Conservation (phyloP, 1,140 invertebrate species). For the Acromyrmex echinatior region DNA sequence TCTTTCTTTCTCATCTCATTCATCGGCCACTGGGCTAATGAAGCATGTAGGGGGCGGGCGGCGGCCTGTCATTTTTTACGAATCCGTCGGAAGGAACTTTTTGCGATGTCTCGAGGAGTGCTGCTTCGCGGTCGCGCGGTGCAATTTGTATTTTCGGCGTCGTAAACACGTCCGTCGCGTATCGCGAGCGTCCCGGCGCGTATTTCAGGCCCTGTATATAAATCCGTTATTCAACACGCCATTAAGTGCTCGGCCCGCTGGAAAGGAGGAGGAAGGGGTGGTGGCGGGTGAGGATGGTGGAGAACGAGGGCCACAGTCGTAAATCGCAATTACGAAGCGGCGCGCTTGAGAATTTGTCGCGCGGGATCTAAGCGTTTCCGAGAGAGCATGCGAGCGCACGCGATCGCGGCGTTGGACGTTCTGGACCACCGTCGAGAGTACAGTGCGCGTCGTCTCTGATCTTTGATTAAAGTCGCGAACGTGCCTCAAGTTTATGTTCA, state of each 20-base stretch:
- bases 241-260: slow-evolving; percentile 83
- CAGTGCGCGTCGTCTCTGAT: slow-evolving; percentile 61
- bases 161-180: slow-evolving; percentile 82
- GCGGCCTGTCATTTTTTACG: slow-evolving; percentile 61
- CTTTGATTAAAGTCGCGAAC: slow-evolving; percentile 43
- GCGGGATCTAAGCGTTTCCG: slow-evolving; percentile 82
- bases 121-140: slow-evolving; percentile 32
- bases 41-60: slow-evolving; percentile 56
- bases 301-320: slow-evolving; percentile 77
- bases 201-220: slow-evolving; percentile 84
- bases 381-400: slow-evolving; percentile 62
- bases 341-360: slow-evolving; percentile 85
- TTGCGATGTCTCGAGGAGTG: slow-evolving; percentile 43
- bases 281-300: neutral
- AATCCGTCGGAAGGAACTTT: slow-evolving; percentile 54
- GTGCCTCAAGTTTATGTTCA: neutral
- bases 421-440: slow-evolving; percentile 76
- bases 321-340: slow-evolving; percentile 86
- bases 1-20: slow-evolving; percentile 17
- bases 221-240: slow-evolving; percentile 87
- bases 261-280: slow-evolving; percentile 62
- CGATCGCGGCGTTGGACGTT: slow-evolving; percentile 63
- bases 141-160: slow-evolving; percentile 84
- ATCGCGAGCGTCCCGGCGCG: slow-evolving; percentile 73
- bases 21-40: slow-evolving; percentile 65